Evolutionary conservation across 2,797 vertebrate genomes (phyloP), one percentile per base, ranked within the genome.

Genomic region (Sparidentex hasta): DNA sequence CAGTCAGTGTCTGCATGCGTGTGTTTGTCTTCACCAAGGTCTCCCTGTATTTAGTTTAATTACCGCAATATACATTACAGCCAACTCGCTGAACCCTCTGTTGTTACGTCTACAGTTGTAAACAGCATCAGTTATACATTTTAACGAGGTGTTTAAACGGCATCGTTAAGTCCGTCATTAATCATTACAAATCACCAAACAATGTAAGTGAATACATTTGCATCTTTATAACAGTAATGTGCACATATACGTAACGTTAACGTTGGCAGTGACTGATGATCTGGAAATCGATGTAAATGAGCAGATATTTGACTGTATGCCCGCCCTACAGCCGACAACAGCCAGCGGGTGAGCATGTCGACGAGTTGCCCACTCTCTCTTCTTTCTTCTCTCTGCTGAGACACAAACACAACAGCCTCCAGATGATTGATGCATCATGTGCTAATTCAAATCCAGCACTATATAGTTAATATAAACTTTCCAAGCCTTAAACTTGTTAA

Each of bases 41-140:
- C 23, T 33, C 5, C 57, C 43, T 18, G 44, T 65, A 43, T 70
- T 66, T 16, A 46, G 33, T 65, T 43, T 7, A 54, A 66, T 78
- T 61, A 88, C 73, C 70, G 71, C n/a, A 27, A 20, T 48, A 18
- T 33, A 58, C 43, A 75, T 52, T 25, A 18, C 21, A 59, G 51
- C 16, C 63, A 59, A 65, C 38, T 6, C 23, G 43, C 1, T 65
- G 21, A 62, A 56, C 27, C 48, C n/a, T 8, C 21, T 21, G 21
- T 63, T 54, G 52, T 62, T 14, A 55, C 66, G 55, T 62, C 29
- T 17, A 5, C 29, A 71, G 9, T 16, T 23, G 43, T 58, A 76
- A 85, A 74, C 76, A 56, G 38, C 68, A 80, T 82, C 38, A 78
- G 27, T 61, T 55, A 43, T 54, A 27, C 12, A 48, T 63, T 63